Conservation (phyloP, 2,888 invertebrate species). For the Lordiphosa andalusiaca region DNA sequence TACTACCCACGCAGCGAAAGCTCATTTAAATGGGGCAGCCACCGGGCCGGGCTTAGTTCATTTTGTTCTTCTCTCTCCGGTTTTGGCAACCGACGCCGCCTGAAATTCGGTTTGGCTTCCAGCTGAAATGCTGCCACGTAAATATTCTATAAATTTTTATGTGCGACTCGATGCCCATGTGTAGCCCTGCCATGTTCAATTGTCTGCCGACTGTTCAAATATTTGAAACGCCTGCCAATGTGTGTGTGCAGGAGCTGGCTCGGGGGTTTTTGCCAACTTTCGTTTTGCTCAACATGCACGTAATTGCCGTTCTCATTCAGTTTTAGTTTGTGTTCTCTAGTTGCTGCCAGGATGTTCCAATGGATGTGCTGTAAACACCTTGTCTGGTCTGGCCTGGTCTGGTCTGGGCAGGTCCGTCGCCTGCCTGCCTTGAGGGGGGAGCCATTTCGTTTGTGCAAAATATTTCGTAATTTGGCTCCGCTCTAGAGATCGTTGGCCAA, state of each 20-base stretch:
- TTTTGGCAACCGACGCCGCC: too few species aligned
- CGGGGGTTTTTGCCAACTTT: constrained; percentile 35
- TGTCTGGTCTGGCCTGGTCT: constrained; percentile 52
- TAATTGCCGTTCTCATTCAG: constrained; percentile 41
- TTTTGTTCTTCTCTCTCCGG: neutral
- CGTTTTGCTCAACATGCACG: constrained; percentile 29
- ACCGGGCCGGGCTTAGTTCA: too few species aligned
- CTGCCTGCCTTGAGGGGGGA: constrained; percentile 39
- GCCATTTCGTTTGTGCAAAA: constrained; percentile 53
- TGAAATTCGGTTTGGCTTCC: too few species aligned
- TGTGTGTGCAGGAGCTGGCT: constrained; percentile 1
- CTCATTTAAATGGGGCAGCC: too few species aligned
- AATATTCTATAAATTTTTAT: constrained; percentile 72
- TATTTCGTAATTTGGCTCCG: constrained; percentile 59
- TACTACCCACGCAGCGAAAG: too few species aligned
- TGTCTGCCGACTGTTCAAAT: constrained; percentile 66
- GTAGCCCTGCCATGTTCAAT: constrained; percentile 52
- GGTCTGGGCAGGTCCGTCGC: neutral
- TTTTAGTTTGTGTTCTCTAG: constrained; percentile 27
- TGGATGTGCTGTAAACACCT: constrained; percentile 57
- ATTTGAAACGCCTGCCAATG: constrained; percentile 61
- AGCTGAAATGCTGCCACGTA: constrained; percentile 59
- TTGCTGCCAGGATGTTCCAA: constrained; percentile 19
- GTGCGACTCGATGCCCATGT: constrained; percentile 28
- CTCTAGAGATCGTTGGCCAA: constrained; percentile 26